Conservation (phyloP, 1,140 invertebrate species). For the Microvelia longipes region DNA sequence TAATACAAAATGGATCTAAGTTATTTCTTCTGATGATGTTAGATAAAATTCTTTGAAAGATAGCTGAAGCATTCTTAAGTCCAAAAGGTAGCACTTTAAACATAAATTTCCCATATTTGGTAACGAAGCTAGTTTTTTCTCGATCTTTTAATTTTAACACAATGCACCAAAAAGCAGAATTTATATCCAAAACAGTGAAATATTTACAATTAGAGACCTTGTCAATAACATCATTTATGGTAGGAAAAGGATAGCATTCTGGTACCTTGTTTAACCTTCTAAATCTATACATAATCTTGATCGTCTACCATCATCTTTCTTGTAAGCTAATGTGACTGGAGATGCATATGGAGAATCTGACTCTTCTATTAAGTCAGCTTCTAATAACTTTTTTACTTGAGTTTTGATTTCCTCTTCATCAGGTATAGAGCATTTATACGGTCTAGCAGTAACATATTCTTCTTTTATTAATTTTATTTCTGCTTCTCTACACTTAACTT, state of each 20-base stretch:
- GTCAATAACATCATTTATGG: conserved; percentile 16
- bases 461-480: conserved; percentile 11
- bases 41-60: conserved; percentile 30
- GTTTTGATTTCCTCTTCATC: conserved; percentile 15
- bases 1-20: conserved; percentile 33
- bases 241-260: conserved; percentile 16
- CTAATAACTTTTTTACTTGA: conserved; percentile 14
- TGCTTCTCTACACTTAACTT: conserved; percentile 8
- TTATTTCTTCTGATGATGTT: conserved; percentile 31
- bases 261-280: conserved; percentile 13
- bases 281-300: conserved; percentile 18
- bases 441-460: conserved; percentile 7
- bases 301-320: conserved; percentile 14
- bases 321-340: conserved; percentile 14
- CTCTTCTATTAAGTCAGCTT: conserved; percentile 15
- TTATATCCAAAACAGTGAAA: conserved; percentile 19
- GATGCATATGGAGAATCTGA: conserved; percentile 13
- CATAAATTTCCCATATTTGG: conserved; percentile 17
- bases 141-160: conserved; percentile 18
- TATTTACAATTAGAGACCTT: conserved; percentile 15
- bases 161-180: conserved; percentile 21
- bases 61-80: conserved; percentile 11
- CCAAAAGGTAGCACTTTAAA: conserved; percentile 19
- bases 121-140: conserved; percentile 20
- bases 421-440: conserved; percentile 12